Evolutionary conservation across 2,888 invertebrate species (phyloP), one percentile per base, ranked within the genome.

Genomic region (Macropis europaea): DNA sequence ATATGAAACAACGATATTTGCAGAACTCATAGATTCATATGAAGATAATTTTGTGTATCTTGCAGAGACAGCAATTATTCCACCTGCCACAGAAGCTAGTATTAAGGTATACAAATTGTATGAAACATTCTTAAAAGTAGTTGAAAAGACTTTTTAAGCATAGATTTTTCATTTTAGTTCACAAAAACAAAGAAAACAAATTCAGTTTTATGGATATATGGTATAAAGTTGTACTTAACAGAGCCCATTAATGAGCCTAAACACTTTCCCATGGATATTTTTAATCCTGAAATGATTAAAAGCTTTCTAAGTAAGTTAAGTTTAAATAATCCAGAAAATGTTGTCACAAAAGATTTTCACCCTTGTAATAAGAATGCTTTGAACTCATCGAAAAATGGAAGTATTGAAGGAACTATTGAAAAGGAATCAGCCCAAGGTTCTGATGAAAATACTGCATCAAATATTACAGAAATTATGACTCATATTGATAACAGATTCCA

Each of bases 121-220:
- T 45, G 7, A 26, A 11, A 24, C 22, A 45, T 17, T 22, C 3
- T 11, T 22, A 57, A 24, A 7, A 50, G 26, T 40, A 28, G 9
- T 4, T 42, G 50, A 28, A 17, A 40, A 38, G 6, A 28, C 17
- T 32, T 24, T 9, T 19, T 40, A 52, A 5, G 43, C 17, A 22
- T 17, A 6, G 26, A 45, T 17, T 38, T 17, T 73, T 56, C 69
- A 17, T 85, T 86, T 32, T 62, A 90, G 90, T 90, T 90, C 63
- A 87, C 86, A 34, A 87, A 88, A 73, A 86, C 83, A 13, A 89
- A 87, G 68, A 85, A 80, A 57, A 83, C 85, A 75, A 82, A 84
- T 26, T 64, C 84, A 17, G 48, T 76, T 19, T 85, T 90, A 84
- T 91, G 90, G 90, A 70, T 91, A 24, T 91, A 90, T 67, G 91